Evolutionary conservation across 37 sponge, comb jelly and placozoan species (phyloP), one percentile per base, ranked within the genome.

Genomic region (Dysidea cf. avara): DNA sequence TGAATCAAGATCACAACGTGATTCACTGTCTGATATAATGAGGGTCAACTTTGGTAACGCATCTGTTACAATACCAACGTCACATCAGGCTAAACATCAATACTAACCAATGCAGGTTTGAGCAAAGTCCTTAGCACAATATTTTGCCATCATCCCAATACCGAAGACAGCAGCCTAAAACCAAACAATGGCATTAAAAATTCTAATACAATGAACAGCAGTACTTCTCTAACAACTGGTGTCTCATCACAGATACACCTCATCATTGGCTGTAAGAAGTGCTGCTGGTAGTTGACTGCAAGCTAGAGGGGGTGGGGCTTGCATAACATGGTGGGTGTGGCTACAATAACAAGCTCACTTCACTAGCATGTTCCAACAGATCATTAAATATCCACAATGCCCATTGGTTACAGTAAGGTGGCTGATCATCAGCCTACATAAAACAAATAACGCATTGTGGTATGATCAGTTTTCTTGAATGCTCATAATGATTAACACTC

Each of bases 331-430:
- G 12, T 64, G 25, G 46, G 46, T 12, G 46, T 43, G 46, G 46
- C 46, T 43, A 64, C 11, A n/a, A 64, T n/a, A 34, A 39, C 59
- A 35, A 29, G 54, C 93, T 33, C 17, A 88, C 93, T 9, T 80
- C 47, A 65, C 93, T 80, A 32, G 89, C 88, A 81, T 77, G 95
- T 58, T 99, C 99, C 34, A 99, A 68, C 25, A 99, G 69, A 62
- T 99, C 99, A 69, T 99, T 96, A 79, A 95, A 99, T 14, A 92
- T 78, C 43, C 99, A 99, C 40, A 99, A 39, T 7, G 89, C 76
- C 96, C 93, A 95, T 67, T 95, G 96, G 35, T 78, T 86, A 59
- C 92, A 85, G 34, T 67, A 37, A 29, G 80, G 33, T 7, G 91
- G 86, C 65, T 86, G 78, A 13, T 76, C 86, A 24, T 89, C 94